Evolutionary conservation across 2,888 invertebrate species (phyloP).

Genomic region (Palloptera scutellata): DNA sequence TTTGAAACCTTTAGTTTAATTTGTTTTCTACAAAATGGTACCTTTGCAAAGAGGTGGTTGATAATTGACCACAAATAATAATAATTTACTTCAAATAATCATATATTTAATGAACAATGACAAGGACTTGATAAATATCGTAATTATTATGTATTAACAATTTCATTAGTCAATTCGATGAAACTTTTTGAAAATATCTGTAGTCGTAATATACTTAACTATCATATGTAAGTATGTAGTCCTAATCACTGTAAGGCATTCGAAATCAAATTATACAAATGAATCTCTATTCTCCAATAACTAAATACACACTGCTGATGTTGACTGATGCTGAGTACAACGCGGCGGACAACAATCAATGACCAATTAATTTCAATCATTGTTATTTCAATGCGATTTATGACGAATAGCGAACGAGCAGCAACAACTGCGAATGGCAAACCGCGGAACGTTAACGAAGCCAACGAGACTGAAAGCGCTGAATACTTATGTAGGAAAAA

Average conservation of each 20-base stretch:
- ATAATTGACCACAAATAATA: too few species aligned
- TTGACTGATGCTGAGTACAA: neutral
- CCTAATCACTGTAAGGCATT: neutral
- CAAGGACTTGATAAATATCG: too few species aligned
- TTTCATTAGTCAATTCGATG: too few species aligned
- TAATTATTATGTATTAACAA: too few species aligned
- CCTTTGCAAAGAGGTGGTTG: too few species aligned
- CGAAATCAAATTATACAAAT: conserved; percentile 2
- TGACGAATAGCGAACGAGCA: neutral
- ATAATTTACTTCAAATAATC: too few species aligned
- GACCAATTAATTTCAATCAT: conserved; percentile 42
- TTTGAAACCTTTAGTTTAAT: too few species aligned
- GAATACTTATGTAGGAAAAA: too few species aligned
- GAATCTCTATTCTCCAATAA: neutral
- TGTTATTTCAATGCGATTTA: conserved; percentile 37
- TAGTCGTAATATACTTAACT: neutral
- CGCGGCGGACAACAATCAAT: conserved; percentile 38
- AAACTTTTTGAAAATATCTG: too few species aligned
- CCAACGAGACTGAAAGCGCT: too few species aligned
- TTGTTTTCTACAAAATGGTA: too few species aligned
- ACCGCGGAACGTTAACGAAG: neutral
- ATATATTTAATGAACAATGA: too few species aligned
- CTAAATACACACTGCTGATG: neutral
- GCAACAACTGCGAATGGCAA: neutral
- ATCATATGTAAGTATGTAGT: neutral